Conservation (phyloP, 2,888 invertebrate species). For the Caradrina clavipalpis region DNA sequence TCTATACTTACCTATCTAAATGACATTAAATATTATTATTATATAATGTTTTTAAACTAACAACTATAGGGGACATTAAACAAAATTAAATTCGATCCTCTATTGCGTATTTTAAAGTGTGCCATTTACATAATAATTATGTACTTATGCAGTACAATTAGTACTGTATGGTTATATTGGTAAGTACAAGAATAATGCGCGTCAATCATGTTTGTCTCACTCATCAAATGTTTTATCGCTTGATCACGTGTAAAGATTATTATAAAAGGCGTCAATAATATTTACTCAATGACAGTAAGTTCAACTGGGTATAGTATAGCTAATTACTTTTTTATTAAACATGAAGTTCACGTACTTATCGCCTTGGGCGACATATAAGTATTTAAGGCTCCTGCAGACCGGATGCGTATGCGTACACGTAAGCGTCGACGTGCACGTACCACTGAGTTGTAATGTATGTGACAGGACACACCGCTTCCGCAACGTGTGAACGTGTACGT, state of each 20-base stretch:
- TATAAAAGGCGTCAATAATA: slow-evolving; percentile 31
- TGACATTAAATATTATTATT: slow-evolving; percentile 44
- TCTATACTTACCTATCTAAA: slow-evolving; percentile 59
- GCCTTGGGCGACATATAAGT: slow-evolving; percentile 25
- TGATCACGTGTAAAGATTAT: slow-evolving; percentile 1
- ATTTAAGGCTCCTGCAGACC: too few relatives aligned
- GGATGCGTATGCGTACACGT: too few relatives aligned
- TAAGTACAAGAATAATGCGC: slow-evolving; percentile 16
- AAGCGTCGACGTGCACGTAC: too few relatives aligned
- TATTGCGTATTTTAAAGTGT: slow-evolving; percentile 53
- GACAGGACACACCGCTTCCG: too few relatives aligned
- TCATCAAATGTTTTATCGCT: slow-evolving; percentile 22
- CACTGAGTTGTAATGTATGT: too few relatives aligned
- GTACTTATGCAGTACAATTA: not conserved
- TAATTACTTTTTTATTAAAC: slow-evolving; percentile 20
- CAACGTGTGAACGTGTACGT: too few relatives aligned
- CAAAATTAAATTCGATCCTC: slow-evolving; percentile 64
- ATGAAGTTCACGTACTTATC: slow-evolving; percentile 15
- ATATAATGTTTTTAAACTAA: slow-evolving; percentile 54
- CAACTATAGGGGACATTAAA: slow-evolving; percentile 48
- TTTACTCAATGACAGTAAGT: slow-evolving; percentile 7
- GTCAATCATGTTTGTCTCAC: slow-evolving; percentile 15
- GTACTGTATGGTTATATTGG: not conserved
- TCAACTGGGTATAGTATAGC: slow-evolving; percentile 15
- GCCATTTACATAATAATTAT: slow-evolving; percentile 11